phyloP scores from a whole-genome alignment of 2,797 vertebrate genomes.

The Strix occidentalis region DNA sequence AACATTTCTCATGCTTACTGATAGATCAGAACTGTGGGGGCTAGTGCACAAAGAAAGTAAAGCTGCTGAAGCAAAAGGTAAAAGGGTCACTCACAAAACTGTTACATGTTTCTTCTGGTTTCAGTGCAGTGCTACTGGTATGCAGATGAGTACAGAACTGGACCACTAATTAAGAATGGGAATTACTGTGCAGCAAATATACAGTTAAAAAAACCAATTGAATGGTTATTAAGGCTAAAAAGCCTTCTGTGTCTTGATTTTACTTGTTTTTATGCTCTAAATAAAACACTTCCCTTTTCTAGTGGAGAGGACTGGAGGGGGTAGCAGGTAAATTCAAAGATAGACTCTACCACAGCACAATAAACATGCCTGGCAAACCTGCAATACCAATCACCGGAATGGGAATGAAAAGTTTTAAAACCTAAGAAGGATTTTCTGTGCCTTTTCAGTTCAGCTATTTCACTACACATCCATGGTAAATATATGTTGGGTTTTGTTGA shows the following conservation, averaged over 20 bases:
- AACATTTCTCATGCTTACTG: conserved; percentile 13
- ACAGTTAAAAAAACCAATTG: neutral
- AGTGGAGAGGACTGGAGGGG: neutral
- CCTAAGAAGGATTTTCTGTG: neutral
- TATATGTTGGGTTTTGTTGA: neutral
- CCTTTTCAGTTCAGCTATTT: neutral
- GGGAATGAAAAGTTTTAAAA: neutral
- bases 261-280: neutral
- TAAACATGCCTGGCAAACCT: neutral
- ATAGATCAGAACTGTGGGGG: neutral
- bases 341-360: neutral
- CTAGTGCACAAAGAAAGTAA: neutral
- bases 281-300: neutral
- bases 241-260: neutral
- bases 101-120: neutral
- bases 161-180: neutral
- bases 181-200: neutral
- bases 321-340: neutral
- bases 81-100: neutral
- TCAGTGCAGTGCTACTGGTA: neutral
- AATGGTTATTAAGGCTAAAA: neutral
- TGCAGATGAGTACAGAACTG: neutral
- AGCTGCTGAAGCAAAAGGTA: neutral
- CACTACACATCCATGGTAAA: neutral
- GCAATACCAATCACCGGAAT: neutral